Evolutionary conservation across 2,888 invertebrate species (phyloP), one percentile per base, ranked within the genome.

Genomic region (Eutolmus rufibarbis): DNA sequence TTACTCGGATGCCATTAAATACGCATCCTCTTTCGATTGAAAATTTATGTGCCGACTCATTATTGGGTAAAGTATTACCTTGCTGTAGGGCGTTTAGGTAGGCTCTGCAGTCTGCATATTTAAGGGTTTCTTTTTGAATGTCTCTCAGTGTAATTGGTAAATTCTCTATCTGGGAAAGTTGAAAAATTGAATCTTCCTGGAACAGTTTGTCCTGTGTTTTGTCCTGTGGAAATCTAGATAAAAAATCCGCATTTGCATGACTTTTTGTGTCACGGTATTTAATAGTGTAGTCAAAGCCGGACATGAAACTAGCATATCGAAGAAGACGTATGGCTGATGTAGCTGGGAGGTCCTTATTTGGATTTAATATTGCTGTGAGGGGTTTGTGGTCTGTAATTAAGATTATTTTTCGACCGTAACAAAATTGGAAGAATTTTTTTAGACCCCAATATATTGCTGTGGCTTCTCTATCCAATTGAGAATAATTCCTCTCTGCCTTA

Each of bases 331-430:
- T 46, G 9, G 89, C 89, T 5, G 88, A 43, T 51, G 88, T 88
- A 7, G 74, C 56, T n/a, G 89, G 89, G 4, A 89, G 56, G 0
- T 84, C 77, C 28, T 87, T 88, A n/a, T 86, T 86, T 0, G 86
- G 74, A 43, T 43, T 43, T 88, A 74, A 74, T 12, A 74, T 23
- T 23, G 8, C 74, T 31, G 74, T n/a, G 0, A 78, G 40, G 7
- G 78, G 40, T n/a, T 37, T 78, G 8, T 78, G 78, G 23, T 78
- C 40, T 9, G 40, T 78, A n/a, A 37, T 37, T 19, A 92, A 88
- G 0, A 89, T 90, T 88, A 93, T 93, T 5, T 90, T 88, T 5
- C 91, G 87, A 5, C 92, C 92, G 88, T 89, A 91, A 2, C 92
- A 43, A 88, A 91, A 93, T 7, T 90, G 89, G 84, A 43, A 91